These are phyloP conservation scores for Ormyrus rosae DNA, from an alignment of 2,888 invertebrate species.

Conservation along the genomic window DNA sequence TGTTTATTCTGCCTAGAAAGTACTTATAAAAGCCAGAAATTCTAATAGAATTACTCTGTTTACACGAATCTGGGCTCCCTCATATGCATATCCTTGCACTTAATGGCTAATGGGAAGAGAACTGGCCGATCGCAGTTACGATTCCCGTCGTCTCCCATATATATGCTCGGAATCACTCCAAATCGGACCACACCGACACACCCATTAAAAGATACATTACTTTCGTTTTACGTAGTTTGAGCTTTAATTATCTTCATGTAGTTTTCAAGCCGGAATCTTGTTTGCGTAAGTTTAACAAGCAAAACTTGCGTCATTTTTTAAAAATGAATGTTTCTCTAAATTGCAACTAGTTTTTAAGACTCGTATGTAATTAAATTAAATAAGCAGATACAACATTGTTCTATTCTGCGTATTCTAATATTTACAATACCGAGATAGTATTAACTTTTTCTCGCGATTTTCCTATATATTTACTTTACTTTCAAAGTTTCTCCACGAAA, in stretches of 20 bases:
- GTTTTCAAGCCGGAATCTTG: neutral
- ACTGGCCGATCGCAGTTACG: neutral
- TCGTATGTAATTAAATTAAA: too few relatives aligned
- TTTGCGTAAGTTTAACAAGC: neutral
- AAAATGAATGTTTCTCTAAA: neutral
- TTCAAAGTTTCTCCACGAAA: too few relatives aligned
- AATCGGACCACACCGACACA: conserved; percentile 30
- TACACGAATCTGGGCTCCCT: neutral
- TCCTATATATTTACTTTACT: too few relatives aligned
- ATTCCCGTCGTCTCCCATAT: too few relatives aligned
- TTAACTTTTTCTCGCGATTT: too few relatives aligned
- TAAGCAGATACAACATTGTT: too few relatives aligned
- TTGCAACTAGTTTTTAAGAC: too few relatives aligned
- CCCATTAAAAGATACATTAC: neutral
- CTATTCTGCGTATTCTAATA: too few relatives aligned
- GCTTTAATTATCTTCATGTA: neutral
- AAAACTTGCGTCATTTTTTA: neutral
- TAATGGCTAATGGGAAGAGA: conserved; percentile 9
- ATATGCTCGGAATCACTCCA: conserved; percentile 1
- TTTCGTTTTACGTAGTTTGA: neutral
- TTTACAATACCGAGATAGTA: too few relatives aligned
- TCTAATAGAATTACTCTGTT: neutral
- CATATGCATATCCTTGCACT: conserved; percentile 24
- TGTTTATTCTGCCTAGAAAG: too few relatives aligned
- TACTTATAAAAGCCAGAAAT: too few relatives aligned